These are phyloP conservation scores for Masticophis lateralis DNA, from an alignment of 2,797 vertebrate species.

Conservation along the genomic window DNA sequence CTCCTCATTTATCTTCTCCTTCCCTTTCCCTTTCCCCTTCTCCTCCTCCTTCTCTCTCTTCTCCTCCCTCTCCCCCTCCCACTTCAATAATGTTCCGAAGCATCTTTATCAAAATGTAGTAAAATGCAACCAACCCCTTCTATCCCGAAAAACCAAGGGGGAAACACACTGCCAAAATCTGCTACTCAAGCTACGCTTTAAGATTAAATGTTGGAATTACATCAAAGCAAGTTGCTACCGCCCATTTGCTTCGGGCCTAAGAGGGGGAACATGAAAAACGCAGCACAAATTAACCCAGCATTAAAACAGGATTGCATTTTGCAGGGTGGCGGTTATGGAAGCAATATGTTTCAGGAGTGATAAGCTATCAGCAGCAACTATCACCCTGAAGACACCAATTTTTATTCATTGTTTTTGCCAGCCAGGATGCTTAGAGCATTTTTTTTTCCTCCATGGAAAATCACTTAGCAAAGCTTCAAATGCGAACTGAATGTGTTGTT, in stretches of 20 bases:
- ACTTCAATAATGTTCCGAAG: background rate
- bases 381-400: background rate
- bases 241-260: background rate
- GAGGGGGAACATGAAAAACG: background rate
- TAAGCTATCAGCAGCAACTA: background rate
- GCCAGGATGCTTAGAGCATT: background rate
- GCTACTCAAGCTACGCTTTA: background rate
- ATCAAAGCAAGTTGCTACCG: background rate
- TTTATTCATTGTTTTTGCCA: background rate
- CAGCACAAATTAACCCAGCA: background rate
- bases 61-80: no score
- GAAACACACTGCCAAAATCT: background rate
- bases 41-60: no score
- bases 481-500: background rate
- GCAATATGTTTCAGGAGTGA: background rate
- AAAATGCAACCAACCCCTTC: background rate
- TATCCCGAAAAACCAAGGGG: background rate
- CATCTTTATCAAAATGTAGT: background rate
- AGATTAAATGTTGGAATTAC: background rate
- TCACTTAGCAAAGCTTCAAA: background rate
- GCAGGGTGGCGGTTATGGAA: rapidly evolving
- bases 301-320: background rate
- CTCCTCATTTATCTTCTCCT: no score
- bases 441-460: background rate
- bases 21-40: no score